These are phyloP conservation scores for Automeris io DNA, from an alignment of 2,888 invertebrate genomes.

Conservation along the genomic window DNA sequence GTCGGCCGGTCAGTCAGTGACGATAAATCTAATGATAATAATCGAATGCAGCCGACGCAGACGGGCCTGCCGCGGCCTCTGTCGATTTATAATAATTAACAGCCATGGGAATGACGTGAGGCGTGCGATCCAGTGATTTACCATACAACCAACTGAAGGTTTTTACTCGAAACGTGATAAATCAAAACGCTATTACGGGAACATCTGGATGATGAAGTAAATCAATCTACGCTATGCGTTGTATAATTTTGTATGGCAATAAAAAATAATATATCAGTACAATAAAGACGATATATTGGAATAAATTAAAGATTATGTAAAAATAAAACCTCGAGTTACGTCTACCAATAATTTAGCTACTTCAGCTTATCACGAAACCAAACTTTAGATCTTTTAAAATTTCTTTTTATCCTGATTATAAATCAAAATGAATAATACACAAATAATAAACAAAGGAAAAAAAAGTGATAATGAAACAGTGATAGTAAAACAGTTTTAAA, in stretches of 20 bases:
- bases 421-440: too few species aligned
- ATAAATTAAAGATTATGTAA: too few species aligned
- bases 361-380: too few species aligned
- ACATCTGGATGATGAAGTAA: background rate
- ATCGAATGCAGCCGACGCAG: constrained; percentile 44
- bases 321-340: too few species aligned
- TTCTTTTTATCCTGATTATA: too few species aligned
- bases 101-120: constrained; percentile 52
- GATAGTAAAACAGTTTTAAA: too few species aligned
- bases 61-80: constrained; percentile 20
- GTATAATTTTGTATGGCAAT: background rate
- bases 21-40: constrained; percentile 65
- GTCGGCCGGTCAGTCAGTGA: constrained; percentile 20
- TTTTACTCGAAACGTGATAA: constrained; percentile 10
- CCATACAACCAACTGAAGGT: constrained; percentile 23
- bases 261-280: too few species aligned
- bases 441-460: too few species aligned
- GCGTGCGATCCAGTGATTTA: constrained; percentile 43
- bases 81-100: constrained; percentile 65
- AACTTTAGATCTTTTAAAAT: too few species aligned
- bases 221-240: background rate
- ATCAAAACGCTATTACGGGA: constrained; percentile 6
- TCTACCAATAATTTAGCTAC: too few species aligned
- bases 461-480: too few species aligned
- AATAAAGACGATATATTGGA: too few species aligned